phyloP scores from a whole-genome alignment of 2,888 invertebrate species.

The Harmothoe impar region DNA sequence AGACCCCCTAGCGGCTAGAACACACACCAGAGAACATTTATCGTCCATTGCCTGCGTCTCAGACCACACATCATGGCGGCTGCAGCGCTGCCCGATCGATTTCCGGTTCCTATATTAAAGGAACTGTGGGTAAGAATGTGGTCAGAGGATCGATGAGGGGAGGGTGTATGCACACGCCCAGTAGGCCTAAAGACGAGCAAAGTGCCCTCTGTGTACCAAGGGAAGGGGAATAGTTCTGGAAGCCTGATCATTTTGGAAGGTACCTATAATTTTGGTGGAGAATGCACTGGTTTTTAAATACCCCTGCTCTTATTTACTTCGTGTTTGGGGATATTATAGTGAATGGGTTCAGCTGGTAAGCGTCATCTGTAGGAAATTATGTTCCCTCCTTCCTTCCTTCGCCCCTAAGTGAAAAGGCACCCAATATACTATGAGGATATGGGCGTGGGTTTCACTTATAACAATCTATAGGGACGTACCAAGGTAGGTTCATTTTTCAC shows the following conservation, averaged over 20 bases:
- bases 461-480: too few relatives aligned
- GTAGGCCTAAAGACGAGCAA: background rate
- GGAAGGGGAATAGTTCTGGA: background rate
- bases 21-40: constrained; percentile 3
- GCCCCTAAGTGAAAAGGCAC: too few relatives aligned
- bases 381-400: too few relatives aligned
- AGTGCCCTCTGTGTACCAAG: background rate
- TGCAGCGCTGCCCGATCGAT: constrained; percentile 24
- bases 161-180: background rate
- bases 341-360: too few relatives aligned
- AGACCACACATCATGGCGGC: constrained; percentile 17
- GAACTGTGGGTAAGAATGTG: constrained; percentile 38
- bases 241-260: background rate
- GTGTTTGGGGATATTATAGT: too few relatives aligned
- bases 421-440: too few relatives aligned
- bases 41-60: background rate
- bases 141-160: background rate
- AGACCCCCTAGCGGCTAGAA: background rate
- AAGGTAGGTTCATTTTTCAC: too few relatives aligned
- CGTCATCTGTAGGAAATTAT: too few relatives aligned
- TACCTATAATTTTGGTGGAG: too few relatives aligned
- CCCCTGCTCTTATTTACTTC: too few relatives aligned
- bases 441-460: too few relatives aligned
- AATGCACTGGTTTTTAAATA: too few relatives aligned
- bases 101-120: constrained; percentile 50